phyloP scores from a whole-genome alignment of 30 jellyfish, hydroid and myxozoan genomes.

The Morbakka virulenta region DNA sequence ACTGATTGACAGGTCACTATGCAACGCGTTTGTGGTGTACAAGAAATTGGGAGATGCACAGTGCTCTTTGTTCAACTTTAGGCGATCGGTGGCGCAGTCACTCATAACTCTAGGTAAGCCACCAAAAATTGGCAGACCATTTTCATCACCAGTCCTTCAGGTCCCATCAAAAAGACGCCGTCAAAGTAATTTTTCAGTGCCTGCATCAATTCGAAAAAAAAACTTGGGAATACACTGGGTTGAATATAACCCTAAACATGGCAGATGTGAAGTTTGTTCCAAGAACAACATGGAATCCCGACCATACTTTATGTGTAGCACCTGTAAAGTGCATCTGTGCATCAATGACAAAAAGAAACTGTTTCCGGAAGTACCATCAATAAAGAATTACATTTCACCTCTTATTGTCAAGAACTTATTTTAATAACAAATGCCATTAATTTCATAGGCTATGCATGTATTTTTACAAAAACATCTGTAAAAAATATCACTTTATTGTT shows the following conservation, averaged over 20 bases:
- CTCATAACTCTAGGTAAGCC: constrained; percentile 55
- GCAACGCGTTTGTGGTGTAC: constrained; percentile 70
- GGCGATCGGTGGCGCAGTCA: constrained; percentile 70
- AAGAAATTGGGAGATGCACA: constrained; percentile 34
- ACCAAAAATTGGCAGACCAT: constrained; percentile 82
- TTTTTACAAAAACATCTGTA: neutral
- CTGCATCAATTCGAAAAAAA: constrained; percentile 32
- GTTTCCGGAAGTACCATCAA: constrained; percentile 53
- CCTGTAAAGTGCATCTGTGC: constrained; percentile 47
- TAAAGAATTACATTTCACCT: neutral
- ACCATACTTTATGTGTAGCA: constrained; percentile 46
- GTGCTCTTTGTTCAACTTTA: constrained; percentile 28
- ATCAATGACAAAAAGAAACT: constrained; percentile 45
- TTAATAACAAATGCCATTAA: no score
- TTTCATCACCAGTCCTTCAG: constrained; percentile 29
- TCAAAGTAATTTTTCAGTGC: constrained; percentile 38
- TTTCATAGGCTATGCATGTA: no score
- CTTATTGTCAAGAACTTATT: no score
- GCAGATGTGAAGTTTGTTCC: constrained; percentile 81
- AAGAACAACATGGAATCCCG: constrained; percentile 36
- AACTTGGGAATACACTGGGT: constrained; percentile 68
- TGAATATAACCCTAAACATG: constrained; percentile 39
- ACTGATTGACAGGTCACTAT: constrained; percentile 49
- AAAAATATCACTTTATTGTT: neutral
- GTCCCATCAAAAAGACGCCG: constrained; percentile 43